Conservation (phyloP, 2,113 vertebrate genomes). For the Cavia porcellus region DNA sequence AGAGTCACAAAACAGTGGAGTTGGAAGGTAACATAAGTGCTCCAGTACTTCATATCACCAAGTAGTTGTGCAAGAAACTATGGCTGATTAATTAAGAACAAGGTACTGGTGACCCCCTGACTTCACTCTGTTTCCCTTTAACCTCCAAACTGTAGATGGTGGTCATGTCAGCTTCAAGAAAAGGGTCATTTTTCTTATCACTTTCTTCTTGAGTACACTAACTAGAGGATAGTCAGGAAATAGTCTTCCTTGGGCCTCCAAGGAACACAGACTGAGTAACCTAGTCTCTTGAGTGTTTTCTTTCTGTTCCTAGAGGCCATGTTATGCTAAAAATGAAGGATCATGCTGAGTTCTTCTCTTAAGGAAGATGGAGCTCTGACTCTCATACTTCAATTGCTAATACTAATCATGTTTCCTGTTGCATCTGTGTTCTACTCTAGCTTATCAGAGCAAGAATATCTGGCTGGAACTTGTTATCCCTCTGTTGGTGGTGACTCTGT, state of each 20-base stretch:
- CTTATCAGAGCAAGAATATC: neutral
- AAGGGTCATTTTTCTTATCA: neutral
- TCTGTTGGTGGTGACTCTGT: conserved; percentile 55
- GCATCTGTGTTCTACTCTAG: neutral
- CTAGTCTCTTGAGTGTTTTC: neutral
- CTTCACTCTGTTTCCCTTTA: neutral
- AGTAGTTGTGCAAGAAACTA: neutral
- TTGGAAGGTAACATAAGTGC: neutral
- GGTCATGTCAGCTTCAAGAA: neutral
- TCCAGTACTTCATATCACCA: neutral
- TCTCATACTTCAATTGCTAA: neutral
- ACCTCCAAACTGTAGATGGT: neutral
- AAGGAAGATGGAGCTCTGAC: neutral
- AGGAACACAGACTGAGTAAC: neutral
- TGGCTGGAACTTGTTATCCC: conserved; percentile 5
- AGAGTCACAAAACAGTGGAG: neutral
- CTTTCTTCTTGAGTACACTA: neutral
- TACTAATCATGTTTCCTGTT: conserved; percentile 17
- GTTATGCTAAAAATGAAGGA: neutral
- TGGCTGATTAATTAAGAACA: neutral
- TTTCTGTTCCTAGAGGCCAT: neutral
- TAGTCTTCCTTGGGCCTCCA: neutral
- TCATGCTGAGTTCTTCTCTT: neutral
- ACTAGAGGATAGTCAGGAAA: neutral
- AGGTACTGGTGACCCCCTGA: neutral